Percentiles rank a stretch among this genome's conserved stretches.
Evolutionary conservation across 2,888 invertebrate species (phyloP).

Genomic region (Lasius platythorax): DNA sequence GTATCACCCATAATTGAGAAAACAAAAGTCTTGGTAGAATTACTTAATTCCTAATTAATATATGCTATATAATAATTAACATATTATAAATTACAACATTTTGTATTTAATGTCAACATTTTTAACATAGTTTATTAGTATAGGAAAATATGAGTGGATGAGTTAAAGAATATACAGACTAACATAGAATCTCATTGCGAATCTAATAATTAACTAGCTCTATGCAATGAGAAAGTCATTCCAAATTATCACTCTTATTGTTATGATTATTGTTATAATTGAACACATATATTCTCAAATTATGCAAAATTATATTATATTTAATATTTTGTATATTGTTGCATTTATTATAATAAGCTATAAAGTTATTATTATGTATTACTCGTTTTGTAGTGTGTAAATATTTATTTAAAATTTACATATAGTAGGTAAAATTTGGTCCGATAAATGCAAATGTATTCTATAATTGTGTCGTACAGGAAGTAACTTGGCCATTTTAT

Average conservation of each 20-base stretch:
- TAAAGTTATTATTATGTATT: slow-evolving; percentile 74
- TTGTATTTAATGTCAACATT: slow-evolving; percentile 75
- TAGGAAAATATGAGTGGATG: slow-evolving; percentile 30
- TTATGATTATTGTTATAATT: slow-evolving; percentile 2
- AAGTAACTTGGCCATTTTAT: slow-evolving; percentile 16
- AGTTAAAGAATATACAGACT: slow-evolving; percentile 28
- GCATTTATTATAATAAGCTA: slow-evolving; percentile 74
- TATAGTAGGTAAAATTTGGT: slow-evolving; percentile 66
- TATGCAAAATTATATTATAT: slow-evolving; percentile 56
- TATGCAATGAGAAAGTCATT: slow-evolving; percentile 73
- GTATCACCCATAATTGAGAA: neutral
- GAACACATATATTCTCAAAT: slow-evolving; percentile 33
- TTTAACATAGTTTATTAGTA: slow-evolving; percentile 67
- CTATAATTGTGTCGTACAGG: slow-evolving; percentile 73
- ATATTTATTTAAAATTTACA: slow-evolving; percentile 76
- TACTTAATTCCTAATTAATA: slow-evolving; percentile 3
- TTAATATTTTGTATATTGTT: slow-evolving; percentile 77
- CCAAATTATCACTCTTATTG: slow-evolving; percentile 67
- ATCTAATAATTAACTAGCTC: slow-evolving; percentile 67
- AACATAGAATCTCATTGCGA: slow-evolving; percentile 78
- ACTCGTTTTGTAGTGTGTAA: slow-evolving; percentile 77
- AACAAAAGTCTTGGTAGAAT: neutral
- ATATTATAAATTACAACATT: slow-evolving; percentile 68
- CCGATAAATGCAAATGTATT: slow-evolving; percentile 74
- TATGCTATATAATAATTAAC: neutral